A percentile compares a stretch with the other conserved stretches of the same genome.
These are phyloP conservation scores for Lordiphosa clarofinis DNA, from an alignment of 1,140 invertebrate species.

Conservation along the genomic window DNA sequence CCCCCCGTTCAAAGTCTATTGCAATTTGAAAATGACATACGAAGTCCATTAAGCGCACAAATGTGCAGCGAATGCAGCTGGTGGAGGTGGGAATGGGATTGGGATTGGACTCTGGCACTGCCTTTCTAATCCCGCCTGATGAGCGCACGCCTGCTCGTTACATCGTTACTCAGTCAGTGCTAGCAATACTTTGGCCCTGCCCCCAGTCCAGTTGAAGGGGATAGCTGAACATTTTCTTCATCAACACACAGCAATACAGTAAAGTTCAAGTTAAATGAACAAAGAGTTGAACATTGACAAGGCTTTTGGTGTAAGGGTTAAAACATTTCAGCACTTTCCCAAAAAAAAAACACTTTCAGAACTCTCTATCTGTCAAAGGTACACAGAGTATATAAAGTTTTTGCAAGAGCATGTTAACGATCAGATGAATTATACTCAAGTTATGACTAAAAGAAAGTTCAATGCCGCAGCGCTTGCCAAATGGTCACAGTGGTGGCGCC, in stretches of 20 bases:
- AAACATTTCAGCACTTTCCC: too few relatives aligned
- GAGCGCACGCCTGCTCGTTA: constrained; percentile 43
- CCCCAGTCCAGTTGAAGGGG: constrained; percentile 11
- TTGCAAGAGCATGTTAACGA: too few relatives aligned
- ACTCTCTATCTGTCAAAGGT: too few relatives aligned
- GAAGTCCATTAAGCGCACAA: constrained; percentile 74
- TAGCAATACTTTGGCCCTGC: constrained; percentile 3
- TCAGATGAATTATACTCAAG: too few relatives aligned
- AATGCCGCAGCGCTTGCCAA: too few relatives aligned
- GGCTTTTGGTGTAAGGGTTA: too few relatives aligned
- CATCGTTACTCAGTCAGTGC: constrained; percentile 35
- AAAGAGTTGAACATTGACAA: too few relatives aligned
- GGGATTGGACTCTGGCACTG: neutral
- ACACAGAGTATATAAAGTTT: too few relatives aligned
- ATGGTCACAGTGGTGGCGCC: too few relatives aligned
- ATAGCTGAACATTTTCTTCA: constrained; percentile 40
- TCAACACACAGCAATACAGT: constrained; percentile 29
- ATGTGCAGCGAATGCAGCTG: constrained; percentile 52
- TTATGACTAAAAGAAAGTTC: too few relatives aligned
- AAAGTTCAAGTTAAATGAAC: too few relatives aligned
- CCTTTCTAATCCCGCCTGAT: constrained; percentile 42
- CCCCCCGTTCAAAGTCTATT: constrained; percentile 62
- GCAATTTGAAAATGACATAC: constrained; percentile 78
- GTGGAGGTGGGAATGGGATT: constrained; percentile 2
- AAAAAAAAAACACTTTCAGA: too few relatives aligned